Conservation (phyloP, 2,797 vertebrate genomes). For the Anguilla pacifica region DNA sequence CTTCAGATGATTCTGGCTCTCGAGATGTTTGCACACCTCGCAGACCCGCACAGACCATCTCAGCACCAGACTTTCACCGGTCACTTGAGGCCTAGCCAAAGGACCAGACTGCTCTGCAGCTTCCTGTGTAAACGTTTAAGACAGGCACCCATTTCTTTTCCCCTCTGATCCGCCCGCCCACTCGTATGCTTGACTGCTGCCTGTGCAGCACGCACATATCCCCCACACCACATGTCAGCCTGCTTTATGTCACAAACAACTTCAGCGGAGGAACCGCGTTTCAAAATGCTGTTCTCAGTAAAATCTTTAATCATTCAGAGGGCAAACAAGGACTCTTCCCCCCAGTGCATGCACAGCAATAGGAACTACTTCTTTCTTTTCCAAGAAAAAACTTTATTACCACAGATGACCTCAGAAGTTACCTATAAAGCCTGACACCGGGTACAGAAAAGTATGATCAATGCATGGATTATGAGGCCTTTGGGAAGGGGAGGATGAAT, state of each 20-base stretch:
- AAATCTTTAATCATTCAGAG: constrained; percentile 5
- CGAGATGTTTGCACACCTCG: background rate
- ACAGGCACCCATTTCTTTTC: constrained; percentile 9
- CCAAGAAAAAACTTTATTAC: constrained; percentile 10
- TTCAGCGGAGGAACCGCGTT: background rate
- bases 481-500: constrained; percentile 7
- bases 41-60: background rate
- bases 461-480: background rate
- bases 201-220: constrained; percentile 3
- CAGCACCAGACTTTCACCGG: background rate
- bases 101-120: constrained; percentile 15
- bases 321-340: background rate
- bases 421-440: constrained; percentile 2
- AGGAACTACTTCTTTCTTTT: background rate
- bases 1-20: background rate
- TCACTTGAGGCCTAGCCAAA: background rate
- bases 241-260: constrained; percentile 21
- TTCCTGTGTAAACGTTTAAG: constrained; percentile 20
- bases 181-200: constrained; percentile 2
- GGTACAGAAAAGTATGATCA: background rate
- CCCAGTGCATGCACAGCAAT: background rate
- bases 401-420: constrained; percentile 5
- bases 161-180: constrained; percentile 5
- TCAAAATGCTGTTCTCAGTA: background rate
- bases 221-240: constrained; percentile 25